These are phyloP conservation scores for Neotragus moschatus DNA, from an alignment of 2,113 vertebrate genomes.

Conservation along the genomic window DNA sequence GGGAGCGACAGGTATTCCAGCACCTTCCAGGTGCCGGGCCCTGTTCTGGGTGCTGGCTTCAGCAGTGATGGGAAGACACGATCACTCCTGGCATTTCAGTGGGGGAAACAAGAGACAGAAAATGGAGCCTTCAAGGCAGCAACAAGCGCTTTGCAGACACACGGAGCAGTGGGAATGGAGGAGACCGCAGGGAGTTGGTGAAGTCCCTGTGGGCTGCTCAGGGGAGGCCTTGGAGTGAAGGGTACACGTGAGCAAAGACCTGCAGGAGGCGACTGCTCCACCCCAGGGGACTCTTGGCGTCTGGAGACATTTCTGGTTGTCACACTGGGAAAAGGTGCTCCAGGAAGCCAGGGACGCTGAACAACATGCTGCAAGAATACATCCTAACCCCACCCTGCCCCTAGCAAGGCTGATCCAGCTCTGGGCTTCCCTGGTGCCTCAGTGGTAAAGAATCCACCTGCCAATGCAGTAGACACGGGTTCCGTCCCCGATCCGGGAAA, in stretches of 20 bases:
- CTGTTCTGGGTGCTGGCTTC: neutral
- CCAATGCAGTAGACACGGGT: neutral
- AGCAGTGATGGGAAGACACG: rapidly evolving
- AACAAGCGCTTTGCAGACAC: rapidly evolving
- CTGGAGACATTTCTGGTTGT: neutral
- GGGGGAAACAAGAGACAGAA: neutral
- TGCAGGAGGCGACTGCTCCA: rapidly evolving
- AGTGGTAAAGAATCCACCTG: neutral
- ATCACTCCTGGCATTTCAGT: neutral
- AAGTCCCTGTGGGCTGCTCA: neutral
- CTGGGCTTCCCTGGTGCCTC: neutral
- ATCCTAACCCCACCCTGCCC: neutral
- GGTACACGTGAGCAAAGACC: neutral
- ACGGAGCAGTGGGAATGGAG: neutral
- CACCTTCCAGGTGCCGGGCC: too few species aligned
- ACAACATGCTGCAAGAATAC: neutral
- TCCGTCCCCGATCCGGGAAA: neutral
- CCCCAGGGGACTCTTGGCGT: neutral
- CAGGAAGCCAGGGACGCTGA: neutral
- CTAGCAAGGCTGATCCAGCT: neutral
- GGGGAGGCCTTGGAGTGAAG: neutral
- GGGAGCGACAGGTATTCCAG: rapidly evolving
- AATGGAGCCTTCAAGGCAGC: neutral
- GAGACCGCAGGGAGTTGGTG: rapidly evolving
- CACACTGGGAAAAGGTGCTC: neutral